Evolutionary conservation across 2,113 vertebrate genomes (phyloP).

Genomic region (Paedocypris sp.): DNA sequence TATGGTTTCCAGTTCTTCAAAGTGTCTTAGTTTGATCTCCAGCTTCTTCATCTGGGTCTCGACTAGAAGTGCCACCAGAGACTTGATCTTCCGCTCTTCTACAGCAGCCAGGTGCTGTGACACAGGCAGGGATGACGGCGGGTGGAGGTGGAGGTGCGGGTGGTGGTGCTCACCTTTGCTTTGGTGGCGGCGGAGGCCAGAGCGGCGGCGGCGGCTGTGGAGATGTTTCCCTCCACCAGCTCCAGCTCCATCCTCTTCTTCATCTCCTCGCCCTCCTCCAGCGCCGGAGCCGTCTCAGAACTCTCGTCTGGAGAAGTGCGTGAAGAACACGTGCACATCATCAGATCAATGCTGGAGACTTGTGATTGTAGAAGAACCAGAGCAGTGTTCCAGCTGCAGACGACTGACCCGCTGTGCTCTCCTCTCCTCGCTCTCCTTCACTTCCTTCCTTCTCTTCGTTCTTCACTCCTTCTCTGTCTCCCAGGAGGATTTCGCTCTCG

Average conservation of each 20-base stretch:
- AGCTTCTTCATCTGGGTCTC: constrained; percentile 98
- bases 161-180: constrained; percentile 72
- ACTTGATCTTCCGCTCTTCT: constrained; percentile 94
- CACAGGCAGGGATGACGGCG: constrained; percentile 79
- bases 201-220: constrained; percentile 87
- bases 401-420: constrained; percentile 29
- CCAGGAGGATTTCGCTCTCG: not conserved
- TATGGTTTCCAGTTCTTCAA: constrained; percentile 96
- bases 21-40: constrained; percentile 95
- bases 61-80: constrained; percentile 86
- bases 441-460: constrained; percentile 35
- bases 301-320: constrained; percentile 74
- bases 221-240: constrained; percentile 80
- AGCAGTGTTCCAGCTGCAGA: no score
- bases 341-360: no score
- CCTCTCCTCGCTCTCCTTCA: constrained; percentile 30
- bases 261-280: constrained; percentile 66
- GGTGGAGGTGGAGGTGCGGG: no score
- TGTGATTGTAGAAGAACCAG: no score
- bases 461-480: constrained; percentile 15
- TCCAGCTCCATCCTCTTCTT: constrained; percentile 75
- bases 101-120: constrained; percentile 86
- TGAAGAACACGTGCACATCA: no score
- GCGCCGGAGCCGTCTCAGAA: constrained; percentile 61
- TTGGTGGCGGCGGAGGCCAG: constrained; percentile 90